Base-by-base conservation (phyloP, 30 jellyfish, hydroid and myxozoan genomes). In the Hydractinia echinata region DNA sequence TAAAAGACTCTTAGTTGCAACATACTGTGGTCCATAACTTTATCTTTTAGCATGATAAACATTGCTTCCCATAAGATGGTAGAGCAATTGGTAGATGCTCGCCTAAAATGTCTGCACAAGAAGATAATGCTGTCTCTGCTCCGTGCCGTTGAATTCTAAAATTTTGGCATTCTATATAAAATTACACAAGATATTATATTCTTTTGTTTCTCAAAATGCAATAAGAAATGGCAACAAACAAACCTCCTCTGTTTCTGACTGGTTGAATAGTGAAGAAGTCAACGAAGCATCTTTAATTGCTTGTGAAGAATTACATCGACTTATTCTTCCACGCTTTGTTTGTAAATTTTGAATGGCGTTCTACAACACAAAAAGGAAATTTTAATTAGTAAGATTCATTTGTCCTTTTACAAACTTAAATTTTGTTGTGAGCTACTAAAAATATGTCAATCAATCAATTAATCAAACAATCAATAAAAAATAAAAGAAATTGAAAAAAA, bases 61-160 rank as follows among this genome's bases (percentile, higher is more conserved):
- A 56, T 61, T 6, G 84, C 82, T 51, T 86, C 97, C 97, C 97
- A 91, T 4, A 91, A 55, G 94, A 61, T 18, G 97, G 95, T 18
- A 91, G 88, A 30, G 77, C 73, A 14, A 69, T 83, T 54, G 67
- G 90, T 19, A 86, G 79, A 21, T 55, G 11, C 20, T 85, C 90
- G 18, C 85, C 95, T 60, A 51, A 79, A 51, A 69, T 60, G 66
- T 81, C 71, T 15, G 93, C 95, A 56, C 87, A 66, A 30, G 87
- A 77, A 55, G 94, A 82, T 14, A 91, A 64, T 10, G 97, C 95
- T 8, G 83, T 58, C 39, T 79, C 89, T 4, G 95, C 97, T 6
- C 97, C 97, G 72, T 86, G 76, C 15, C 96, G 78, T 72, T 91
- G 97, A 61, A 91, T 50, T 30, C 20, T 44, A 79, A 71, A 49